phyloP scores from a whole-genome alignment of 2,888 invertebrate genomes.

The Melieria picta region DNA sequence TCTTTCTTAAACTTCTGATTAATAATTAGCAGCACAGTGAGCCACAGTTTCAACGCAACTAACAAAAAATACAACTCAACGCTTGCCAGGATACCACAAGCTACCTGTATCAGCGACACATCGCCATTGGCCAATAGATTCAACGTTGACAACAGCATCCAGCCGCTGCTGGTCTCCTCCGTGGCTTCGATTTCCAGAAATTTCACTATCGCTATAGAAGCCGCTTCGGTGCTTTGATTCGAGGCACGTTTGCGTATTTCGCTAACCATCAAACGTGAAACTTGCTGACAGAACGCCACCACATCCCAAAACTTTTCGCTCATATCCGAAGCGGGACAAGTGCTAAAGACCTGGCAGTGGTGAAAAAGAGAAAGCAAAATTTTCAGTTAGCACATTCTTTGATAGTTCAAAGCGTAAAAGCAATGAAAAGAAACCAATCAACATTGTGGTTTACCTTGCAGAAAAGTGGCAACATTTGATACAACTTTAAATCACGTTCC shows the following conservation, averaged over 20 bases:
- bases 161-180: constrained; percentile 94
- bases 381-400: too few relatives aligned
- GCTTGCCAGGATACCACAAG: neutral
- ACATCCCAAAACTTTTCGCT: constrained; percentile 98
- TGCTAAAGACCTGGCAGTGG: constrained; percentile 83
- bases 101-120: constrained; percentile 86
- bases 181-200: constrained; percentile 95
- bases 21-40: too few relatives aligned
- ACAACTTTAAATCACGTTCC: constrained; percentile 91
- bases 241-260: constrained; percentile 93
- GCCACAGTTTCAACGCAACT: too few relatives aligned
- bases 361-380: too few relatives aligned
- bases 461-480: constrained; percentile 97
- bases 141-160: constrained; percentile 92
- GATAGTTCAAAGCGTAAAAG: too few relatives aligned
- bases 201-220: constrained; percentile 95
- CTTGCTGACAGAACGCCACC: constrained; percentile 92
- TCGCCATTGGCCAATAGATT: constrained; percentile 93
- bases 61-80: too few relatives aligned
- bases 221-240: constrained; percentile 95
- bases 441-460: constrained; percentile 79
- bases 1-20: too few relatives aligned
- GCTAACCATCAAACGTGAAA: constrained; percentile 94
- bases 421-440: too few relatives aligned
- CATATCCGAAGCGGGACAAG: constrained; percentile 94